A percentile compares a stretch with the other conserved stretches of the same genome.
These are phyloP conservation scores for Bombus cullumanus DNA, from an alignment of 1,140 invertebrate species.

Conservation along the genomic window DNA sequence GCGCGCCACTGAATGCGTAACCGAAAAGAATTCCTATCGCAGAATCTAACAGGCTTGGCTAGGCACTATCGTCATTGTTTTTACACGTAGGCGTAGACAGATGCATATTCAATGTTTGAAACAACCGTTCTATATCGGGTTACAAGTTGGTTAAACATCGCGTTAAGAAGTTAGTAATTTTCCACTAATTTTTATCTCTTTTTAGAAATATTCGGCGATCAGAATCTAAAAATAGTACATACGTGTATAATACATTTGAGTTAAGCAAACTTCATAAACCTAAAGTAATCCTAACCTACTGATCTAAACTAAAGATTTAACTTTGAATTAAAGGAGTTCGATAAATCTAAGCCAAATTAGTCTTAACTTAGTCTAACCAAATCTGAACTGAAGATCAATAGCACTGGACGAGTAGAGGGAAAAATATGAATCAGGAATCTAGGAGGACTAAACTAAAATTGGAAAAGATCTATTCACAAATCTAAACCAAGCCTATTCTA, in stretches of 20 bases:
- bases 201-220: no score
- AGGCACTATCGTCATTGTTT: not conserved
- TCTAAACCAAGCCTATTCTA: no score
- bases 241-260: no score
- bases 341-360: not conserved
- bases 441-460: no score
- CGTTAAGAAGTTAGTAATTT: no score
- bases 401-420: no score
- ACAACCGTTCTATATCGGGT: not conserved
- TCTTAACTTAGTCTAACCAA: not conserved
- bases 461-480: no score
- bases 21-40: constrained; percentile 2
- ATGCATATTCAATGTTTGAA: not conserved
- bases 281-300: not conserved
- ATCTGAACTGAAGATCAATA: not conserved
- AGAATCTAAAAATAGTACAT: no score
- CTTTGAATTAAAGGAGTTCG: no score
- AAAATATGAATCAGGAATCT: no score
- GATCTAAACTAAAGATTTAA: not conserved
- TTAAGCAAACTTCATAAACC: not conserved
- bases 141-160: no score
- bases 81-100: not conserved
- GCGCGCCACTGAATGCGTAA: not conserved
- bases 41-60: constrained; percentile 8
- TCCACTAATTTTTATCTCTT: no score